A percentile compares a stretch with the other conserved stretches of the same genome.
Evolutionary conservation across 2,888 invertebrate genomes (phyloP).

Genomic region (Synanthedon tipuliformis): DNA sequence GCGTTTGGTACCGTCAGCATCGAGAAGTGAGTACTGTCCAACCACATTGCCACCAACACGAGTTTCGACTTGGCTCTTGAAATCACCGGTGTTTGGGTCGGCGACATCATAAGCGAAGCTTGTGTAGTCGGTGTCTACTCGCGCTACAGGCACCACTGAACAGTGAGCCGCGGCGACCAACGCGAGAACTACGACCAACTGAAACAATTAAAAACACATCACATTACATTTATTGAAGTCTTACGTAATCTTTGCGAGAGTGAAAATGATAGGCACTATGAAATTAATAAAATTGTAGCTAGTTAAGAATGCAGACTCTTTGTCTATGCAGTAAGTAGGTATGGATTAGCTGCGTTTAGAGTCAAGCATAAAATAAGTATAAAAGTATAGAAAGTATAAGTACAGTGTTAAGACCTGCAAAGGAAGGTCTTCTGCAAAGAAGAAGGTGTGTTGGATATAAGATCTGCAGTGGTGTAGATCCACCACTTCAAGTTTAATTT

Average conservation of each 20-base stretch:
- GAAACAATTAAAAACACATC: constrained; percentile 11
- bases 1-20: constrained; percentile 67
- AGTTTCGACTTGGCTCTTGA: constrained; percentile 67
- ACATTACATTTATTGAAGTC: too few relatives aligned
- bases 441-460: too few relatives aligned
- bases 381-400: too few relatives aligned
- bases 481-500: too few relatives aligned
- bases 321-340: too few relatives aligned
- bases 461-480: too few relatives aligned
- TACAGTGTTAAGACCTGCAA: too few relatives aligned
- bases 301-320: neutral
- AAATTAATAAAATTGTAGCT: neutral
- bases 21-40: constrained; percentile 68
- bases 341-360: too few relatives aligned
- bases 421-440: too few relatives aligned
- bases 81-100: constrained; percentile 69
- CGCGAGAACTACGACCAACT: constrained; percentile 56
- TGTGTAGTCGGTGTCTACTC: constrained; percentile 61
- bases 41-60: constrained; percentile 64
- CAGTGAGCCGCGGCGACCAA: constrained; percentile 45
- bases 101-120: constrained; percentile 70
- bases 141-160: constrained; percentile 64
- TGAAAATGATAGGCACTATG: too few relatives aligned
- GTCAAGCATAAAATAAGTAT: too few relatives aligned
- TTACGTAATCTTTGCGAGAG: too few relatives aligned